These are phyloP conservation scores for Pseudanteris insignis DNA, from an alignment of 2,888 invertebrate species.

Conservation along the genomic window DNA sequence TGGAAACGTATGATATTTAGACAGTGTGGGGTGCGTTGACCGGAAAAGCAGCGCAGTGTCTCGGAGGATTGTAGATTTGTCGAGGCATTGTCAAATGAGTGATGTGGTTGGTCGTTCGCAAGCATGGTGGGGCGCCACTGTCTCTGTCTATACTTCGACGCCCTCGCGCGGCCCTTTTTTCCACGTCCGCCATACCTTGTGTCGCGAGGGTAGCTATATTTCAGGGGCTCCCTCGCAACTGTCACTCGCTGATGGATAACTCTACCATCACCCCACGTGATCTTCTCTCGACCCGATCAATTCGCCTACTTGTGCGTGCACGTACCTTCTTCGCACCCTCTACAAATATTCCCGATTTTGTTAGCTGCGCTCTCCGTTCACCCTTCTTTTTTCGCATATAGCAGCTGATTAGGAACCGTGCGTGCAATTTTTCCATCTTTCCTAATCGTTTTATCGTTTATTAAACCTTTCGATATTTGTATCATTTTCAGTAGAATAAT, in stretches of 20 bases:
- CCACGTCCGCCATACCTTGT: slow-evolving; percentile 43
- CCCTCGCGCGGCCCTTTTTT: slow-evolving; percentile 38
- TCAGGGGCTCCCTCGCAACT: slow-evolving; percentile 59
- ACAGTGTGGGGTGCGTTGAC: slow-evolving; percentile 35
- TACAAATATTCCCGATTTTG: slow-evolving; percentile 38
- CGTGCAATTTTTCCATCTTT: too few relatives aligned
- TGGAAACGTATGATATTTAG: slow-evolving; percentile 25
- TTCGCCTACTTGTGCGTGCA: slow-evolving; percentile 51
- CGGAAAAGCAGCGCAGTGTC: slow-evolving; percentile 42
- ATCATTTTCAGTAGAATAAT: too few relatives aligned
- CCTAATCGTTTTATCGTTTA: too few relatives aligned
- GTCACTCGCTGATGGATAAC: slow-evolving; percentile 66
- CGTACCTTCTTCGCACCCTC: slow-evolving; percentile 47
- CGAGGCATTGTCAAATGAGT: slow-evolving; percentile 54
- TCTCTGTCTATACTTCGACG: slow-evolving; percentile 24
- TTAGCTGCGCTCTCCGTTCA: slow-evolving; percentile 32
- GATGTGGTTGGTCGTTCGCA: slow-evolving; percentile 56
- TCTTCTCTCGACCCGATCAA: slow-evolving; percentile 56
- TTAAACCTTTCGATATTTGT: too few relatives aligned
- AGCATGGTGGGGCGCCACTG: slow-evolving; percentile 39
- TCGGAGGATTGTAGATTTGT: slow-evolving; percentile 56
- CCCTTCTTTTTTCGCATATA: slow-evolving; percentile 19
- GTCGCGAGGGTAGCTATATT: slow-evolving; percentile 54
- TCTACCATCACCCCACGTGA: slow-evolving; percentile 49
- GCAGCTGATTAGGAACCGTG: slow-evolving; percentile 26